Evolutionary conservation across 2,888 invertebrate species (phyloP).

Genomic region (Atrina japonica): DNA sequence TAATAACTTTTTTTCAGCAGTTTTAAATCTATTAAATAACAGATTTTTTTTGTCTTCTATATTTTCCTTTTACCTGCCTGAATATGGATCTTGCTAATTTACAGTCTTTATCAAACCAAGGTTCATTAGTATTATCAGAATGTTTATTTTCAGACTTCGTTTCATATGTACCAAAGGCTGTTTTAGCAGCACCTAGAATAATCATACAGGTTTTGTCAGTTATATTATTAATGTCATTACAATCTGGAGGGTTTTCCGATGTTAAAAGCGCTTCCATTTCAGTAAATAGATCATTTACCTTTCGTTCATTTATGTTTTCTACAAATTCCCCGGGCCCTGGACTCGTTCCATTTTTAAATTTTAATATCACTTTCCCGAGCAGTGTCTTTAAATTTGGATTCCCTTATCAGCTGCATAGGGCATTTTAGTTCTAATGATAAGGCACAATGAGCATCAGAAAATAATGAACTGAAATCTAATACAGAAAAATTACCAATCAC

Average conservation of each 20-base stretch:
- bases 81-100: conserved; percentile 4
- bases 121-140: neutral
- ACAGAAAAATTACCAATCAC: neutral
- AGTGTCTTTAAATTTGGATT: too few species aligned
- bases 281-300: too few species aligned
- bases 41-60: neutral
- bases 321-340: neutral
- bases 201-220: neutral
- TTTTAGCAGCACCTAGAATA: neutral
- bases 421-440: neutral
- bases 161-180: neutral
- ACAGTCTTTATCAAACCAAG: conserved; percentile 15
- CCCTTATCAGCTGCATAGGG: neutral
- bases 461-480: conserved; percentile 3
- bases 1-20: neutral
- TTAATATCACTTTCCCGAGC: neutral
- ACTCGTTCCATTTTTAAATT: neutral
- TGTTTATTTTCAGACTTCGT: too few species aligned
- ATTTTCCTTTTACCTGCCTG: conserved; percentile 5
- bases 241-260: neutral
- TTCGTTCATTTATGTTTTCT: neutral
- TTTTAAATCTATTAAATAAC: neutral
- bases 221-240: neutral
- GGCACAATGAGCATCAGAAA: conserved; percentile 12
- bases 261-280: too few species aligned